Evolutionary conservation across 2,888 invertebrate genomes (phyloP).

Genomic region (Catocala fraxini): DNA sequence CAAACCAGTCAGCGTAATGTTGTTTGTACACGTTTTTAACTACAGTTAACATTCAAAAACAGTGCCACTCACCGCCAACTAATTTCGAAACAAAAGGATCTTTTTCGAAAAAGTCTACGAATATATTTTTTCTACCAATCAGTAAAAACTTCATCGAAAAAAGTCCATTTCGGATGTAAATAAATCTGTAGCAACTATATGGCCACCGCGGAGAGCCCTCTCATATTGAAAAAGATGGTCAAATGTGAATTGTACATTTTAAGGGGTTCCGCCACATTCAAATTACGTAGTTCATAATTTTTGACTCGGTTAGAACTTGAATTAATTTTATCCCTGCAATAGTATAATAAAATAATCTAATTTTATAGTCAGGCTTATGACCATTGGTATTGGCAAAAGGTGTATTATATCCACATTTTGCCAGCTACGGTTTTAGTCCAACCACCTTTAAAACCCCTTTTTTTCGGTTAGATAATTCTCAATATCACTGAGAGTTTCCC

Average conservation of each 20-base stretch:
- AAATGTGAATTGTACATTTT: constrained; percentile 6
- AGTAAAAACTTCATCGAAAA: constrained; percentile 75
- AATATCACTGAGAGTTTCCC: too few species aligned
- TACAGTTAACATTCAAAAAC: constrained; percentile 23
- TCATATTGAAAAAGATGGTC: constrained; percentile 50
- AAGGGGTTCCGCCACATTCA: constrained; percentile 33
- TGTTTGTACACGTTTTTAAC: not conserved
- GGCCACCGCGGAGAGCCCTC: constrained; percentile 72
- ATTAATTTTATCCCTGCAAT: too few species aligned
- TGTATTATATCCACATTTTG: too few species aligned
- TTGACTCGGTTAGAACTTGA: too few species aligned
- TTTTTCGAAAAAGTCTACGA: constrained; percentile 66
- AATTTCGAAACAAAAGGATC: constrained; percentile 69
- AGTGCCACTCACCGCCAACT: constrained; percentile 53
- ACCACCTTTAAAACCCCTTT: too few species aligned
- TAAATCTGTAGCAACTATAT: constrained; percentile 76
- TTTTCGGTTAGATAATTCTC: too few species aligned
- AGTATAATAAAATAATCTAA: too few species aligned
- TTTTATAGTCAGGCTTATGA: too few species aligned
- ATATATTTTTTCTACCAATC: constrained; percentile 73
- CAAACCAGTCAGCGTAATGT: too few species aligned
- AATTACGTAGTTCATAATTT: too few species aligned
- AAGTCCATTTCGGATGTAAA: constrained; percentile 76
- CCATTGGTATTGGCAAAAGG: too few species aligned
- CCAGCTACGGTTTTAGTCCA: too few species aligned